Conservation (phyloP, 2,888 invertebrate species). For the Dynastes hyllus region DNA sequence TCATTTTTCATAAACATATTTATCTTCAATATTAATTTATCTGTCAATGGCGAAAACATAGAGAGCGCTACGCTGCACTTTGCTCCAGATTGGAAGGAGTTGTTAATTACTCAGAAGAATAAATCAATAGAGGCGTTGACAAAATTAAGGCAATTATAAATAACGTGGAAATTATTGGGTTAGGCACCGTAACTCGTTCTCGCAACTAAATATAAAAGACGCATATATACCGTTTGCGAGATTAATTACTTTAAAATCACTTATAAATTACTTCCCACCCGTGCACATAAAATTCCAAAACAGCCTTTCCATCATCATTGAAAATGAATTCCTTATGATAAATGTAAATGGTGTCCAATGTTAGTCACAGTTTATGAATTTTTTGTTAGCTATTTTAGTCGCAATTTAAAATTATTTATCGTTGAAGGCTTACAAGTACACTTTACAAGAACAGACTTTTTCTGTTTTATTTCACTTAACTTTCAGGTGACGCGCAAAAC, state of each 20-base stretch:
- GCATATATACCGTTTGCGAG: not conserved
- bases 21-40: constrained; percentile 18
- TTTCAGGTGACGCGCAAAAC: too few species aligned
- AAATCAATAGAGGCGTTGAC: constrained; percentile 26
- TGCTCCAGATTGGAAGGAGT: not conserved
- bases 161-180: not conserved
- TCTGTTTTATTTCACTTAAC: too few species aligned
- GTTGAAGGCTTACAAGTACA: too few species aligned
- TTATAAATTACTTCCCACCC: constrained; percentile 21
- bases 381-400: too few species aligned
- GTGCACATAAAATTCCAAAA: not conserved
- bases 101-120: not conserved
- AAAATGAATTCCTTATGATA: not conserved
- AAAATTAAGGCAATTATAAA: constrained; percentile 36
- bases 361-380: too few species aligned
- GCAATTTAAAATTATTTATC: too few species aligned
- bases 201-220: not conserved
- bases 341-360: too few species aligned
- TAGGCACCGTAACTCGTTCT: not conserved
- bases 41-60: not conserved
- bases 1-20: constrained; percentile 4
- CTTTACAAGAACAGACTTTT: too few species aligned
- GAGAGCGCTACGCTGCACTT: not conserved
- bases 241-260: constrained; percentile 34
- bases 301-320: not conserved